These are phyloP conservation scores for Drosophila sordidapex DNA, from an alignment of 2,888 invertebrate genomes.

Conservation along the genomic window DNA sequence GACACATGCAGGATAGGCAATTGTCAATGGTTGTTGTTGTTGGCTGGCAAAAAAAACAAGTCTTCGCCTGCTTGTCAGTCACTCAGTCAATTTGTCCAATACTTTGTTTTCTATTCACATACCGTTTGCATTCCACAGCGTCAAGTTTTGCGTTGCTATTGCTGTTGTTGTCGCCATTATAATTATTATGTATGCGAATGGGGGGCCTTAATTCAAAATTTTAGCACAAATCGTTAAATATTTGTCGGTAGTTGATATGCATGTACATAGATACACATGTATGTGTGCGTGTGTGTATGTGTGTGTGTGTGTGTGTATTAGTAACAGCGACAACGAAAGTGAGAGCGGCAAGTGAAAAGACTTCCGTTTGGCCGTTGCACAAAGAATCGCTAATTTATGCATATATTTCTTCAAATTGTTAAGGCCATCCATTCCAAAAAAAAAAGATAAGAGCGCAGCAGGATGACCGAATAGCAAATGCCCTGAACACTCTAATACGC, in stretches of 20 bases:
- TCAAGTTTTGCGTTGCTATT: conserved; percentile 44
- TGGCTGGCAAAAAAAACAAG: conserved; percentile 54
- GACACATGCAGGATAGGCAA: conserved; percentile 51
- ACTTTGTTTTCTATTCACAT: conserved; percentile 74
- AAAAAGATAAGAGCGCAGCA: neutral
- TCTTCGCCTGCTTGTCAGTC: conserved; percentile 42
- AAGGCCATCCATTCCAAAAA: conserved; percentile 18
- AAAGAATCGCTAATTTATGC: conserved; percentile 75
- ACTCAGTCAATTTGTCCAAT: conserved; percentile 50
- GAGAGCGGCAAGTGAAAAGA: conserved; percentile 71
- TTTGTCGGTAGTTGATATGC: conserved; percentile 51
- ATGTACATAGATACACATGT: neutral
- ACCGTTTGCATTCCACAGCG: conserved; percentile 70
- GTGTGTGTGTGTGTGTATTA: conserved; percentile 16
- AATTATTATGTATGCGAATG: conserved; percentile 62
- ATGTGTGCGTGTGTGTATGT: neutral
- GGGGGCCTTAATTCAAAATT: conserved; percentile 63
- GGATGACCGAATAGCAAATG: neutral
- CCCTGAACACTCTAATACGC: neutral
- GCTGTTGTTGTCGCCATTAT: conserved; percentile 22
- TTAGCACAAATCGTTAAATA: conserved; percentile 78
- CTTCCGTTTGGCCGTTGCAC: conserved; percentile 55
- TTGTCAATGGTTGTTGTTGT: conserved; percentile 44
- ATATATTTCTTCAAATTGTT: conserved; percentile 55
- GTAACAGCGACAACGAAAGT: conserved; percentile 62